Evolutionary conservation across 2,113 vertebrate species (phyloP), one percentile per base, ranked within the genome.

Genomic region (Thamnaconus septentrionalis): DNA sequence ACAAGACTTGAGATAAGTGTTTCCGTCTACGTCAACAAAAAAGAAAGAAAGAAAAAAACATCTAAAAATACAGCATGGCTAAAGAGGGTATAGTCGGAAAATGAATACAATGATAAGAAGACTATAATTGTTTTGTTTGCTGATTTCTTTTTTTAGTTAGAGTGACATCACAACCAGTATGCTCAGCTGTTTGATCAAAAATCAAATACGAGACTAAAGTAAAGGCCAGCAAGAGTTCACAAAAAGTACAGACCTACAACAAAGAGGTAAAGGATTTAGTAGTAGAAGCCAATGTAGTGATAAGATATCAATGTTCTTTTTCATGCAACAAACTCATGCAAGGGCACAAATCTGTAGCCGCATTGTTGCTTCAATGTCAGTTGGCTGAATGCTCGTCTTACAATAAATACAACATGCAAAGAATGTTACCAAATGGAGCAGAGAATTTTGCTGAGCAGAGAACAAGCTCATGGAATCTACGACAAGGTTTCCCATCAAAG

Each of bases 311-410:
- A 78, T 76, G 56, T 75, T 83, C 81, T 66, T 76, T 61, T 56
- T 82, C 92, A 92, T 93, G 92, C 92, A 92, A 90, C 78, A 75
- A 83, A 81, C 84, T 88, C 92, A 93, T 93, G 92, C 92, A 93
- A 74, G 89, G 83, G 79, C 74, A 75, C 71, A 66, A 72, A 39
- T 85, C 63, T 59, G 61, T 54, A 69, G 80, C 55, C 59, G 59
- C 69, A 83, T 76, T 73, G 79, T 65, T 71, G 83, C 55, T 81
- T 75, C 8, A 41, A 70, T 81, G 79, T 85, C 87, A 88, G 89
- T 87, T 75, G 71, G 76, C 82, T 80, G 76, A 62, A 79, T 64
- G 63, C 80, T 77, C 9, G 82, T 73, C 72, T 66, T 69, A 67
- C n/a, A 73, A 78, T 78, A 75, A 82, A 89, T 73, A 62, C 44